Evolutionary conservation across 2,113 vertebrate species (phyloP).

Genomic region (Erythrolamprus reginae): DNA sequence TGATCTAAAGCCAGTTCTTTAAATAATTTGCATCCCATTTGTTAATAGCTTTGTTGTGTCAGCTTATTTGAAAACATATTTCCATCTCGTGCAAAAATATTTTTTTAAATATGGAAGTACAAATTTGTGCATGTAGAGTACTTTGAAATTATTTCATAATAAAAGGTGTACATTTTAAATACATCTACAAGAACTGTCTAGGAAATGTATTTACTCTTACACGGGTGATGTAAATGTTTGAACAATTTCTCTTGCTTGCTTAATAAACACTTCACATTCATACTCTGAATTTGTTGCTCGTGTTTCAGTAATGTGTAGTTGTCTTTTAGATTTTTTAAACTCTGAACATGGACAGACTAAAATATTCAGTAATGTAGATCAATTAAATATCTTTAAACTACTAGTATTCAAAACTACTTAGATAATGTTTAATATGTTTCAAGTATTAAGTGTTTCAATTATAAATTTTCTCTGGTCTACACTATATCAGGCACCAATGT

Average conservation of each 20-base stretch:
- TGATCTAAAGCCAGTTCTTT: neutral
- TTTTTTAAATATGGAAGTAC: constrained; percentile 36
- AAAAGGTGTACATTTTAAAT: constrained; percentile 52
- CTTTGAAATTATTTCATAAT: constrained; percentile 61
- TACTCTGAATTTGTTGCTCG: constrained; percentile 9
- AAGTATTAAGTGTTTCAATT: neutral
- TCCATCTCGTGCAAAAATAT: constrained; percentile 32
- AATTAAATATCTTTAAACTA: neutral
- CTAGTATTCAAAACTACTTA: neutral
- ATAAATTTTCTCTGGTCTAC: neutral
- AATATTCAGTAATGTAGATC: neutral
- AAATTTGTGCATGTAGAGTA: constrained; percentile 54
- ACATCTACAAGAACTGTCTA: constrained; percentile 40
- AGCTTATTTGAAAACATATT: constrained; percentile 11
- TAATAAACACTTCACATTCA: constrained; percentile 46
- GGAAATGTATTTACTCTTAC: constrained; percentile 47
- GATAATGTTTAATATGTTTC: neutral
- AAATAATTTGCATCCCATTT: constrained; percentile 20
- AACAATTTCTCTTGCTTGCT: constrained; percentile 54
- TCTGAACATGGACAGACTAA: neutral
- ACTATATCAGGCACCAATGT: neutral
- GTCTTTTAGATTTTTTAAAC: neutral
- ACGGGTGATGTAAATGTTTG: constrained; percentile 49
- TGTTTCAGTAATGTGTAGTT: neutral
- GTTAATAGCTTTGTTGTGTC: constrained; percentile 48